These are phyloP conservation scores for Apoda limacodes DNA, from an alignment of 2,888 invertebrate genomes.

Conservation along the genomic window DNA sequence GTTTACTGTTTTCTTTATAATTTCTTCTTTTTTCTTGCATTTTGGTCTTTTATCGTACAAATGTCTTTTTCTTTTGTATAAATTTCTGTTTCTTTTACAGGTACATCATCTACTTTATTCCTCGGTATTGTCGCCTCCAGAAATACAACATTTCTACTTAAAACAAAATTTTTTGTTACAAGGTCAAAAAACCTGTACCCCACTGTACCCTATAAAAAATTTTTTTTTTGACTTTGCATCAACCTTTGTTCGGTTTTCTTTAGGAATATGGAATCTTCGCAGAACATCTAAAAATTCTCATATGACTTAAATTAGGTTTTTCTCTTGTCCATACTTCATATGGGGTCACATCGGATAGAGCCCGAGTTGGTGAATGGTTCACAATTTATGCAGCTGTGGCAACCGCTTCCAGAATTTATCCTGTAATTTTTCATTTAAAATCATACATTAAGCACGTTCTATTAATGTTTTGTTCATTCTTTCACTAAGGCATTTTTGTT, in stretches of 20 bases:
- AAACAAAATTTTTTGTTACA: conserved; percentile 4
- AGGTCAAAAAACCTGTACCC: conserved; percentile 16
- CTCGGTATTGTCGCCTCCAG: conserved; percentile 6
- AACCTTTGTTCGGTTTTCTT: conserved; percentile 28
- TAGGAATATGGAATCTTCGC: conserved; percentile 15
- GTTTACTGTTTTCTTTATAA: not conserved
- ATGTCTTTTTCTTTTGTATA: too few relatives aligned
- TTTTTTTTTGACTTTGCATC: conserved; percentile 22
- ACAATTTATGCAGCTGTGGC: conserved; percentile 9
- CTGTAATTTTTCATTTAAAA: conserved; percentile 2
- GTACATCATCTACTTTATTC: conserved; percentile 3
- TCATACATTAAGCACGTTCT: conserved; percentile 12
- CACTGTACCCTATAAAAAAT: conserved; percentile 29
- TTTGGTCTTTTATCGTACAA: too few relatives aligned
- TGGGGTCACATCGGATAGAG: conserved; percentile 4
- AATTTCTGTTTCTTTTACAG: not conserved
- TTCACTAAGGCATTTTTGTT: conserved; percentile 28
- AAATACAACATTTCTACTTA: conserved; percentile 11
- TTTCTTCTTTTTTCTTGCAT: too few relatives aligned
- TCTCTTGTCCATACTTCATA: conserved; percentile 10
- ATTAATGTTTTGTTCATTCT: conserved; percentile 16
- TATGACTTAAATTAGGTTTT: conserved; percentile 8
- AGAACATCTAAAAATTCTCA: conserved; percentile 10
- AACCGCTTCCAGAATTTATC: conserved; percentile 3
- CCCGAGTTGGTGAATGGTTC: conserved; percentile 9